Evolutionary conservation across 2,113 vertebrate species (phyloP), one percentile per base, ranked within the genome.

Genomic region (Lates calcarifer): DNA sequence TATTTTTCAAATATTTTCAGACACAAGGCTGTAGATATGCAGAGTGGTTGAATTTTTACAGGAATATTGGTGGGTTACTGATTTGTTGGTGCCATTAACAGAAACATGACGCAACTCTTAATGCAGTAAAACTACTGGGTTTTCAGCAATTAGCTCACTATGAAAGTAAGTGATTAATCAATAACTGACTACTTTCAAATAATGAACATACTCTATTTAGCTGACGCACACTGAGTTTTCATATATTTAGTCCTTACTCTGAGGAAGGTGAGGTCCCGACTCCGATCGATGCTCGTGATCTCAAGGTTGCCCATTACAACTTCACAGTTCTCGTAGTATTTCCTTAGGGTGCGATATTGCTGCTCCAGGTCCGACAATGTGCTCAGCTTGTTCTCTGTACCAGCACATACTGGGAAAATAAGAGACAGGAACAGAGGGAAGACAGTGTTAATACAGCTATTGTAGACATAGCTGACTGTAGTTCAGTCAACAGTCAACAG

Each of bases 231-330:
- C 4, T 1, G 11, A 55, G 26, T 18, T 28, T 29, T n/a, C 24
- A 45, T 29, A 28, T 9, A 28, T 41, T 18, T 17, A 13, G 22
- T 17, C 20, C 92, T 92, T 95, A 99, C 98, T 95, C 97, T 91
- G 68, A 99, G 95, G 85, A 99, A 99, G 87, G 97, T 97, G 87
- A 99, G 97, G 92, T 99, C 96, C 18, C 97, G 93, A 89, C 96
- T 98, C 91, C 96, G 97, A 89, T 98, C 98, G 0, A 99, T 99
- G 95, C 97, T 99, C 78, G 98, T 99, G 93, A 99, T 99, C 94
- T 99, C 98, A 71, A 99, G 95, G 95, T 99, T 99, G 49, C 98
- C 98, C 98, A 99, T 99, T 45, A 99, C 98, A 0, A 99, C 98
- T 91, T 99, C 98, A 0, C 98, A 99, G 94, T 97, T 99, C 87